These are phyloP conservation scores for Orchesella flavescens DNA, from an alignment of 2,888 invertebrate genomes.

Conservation along the genomic window DNA sequence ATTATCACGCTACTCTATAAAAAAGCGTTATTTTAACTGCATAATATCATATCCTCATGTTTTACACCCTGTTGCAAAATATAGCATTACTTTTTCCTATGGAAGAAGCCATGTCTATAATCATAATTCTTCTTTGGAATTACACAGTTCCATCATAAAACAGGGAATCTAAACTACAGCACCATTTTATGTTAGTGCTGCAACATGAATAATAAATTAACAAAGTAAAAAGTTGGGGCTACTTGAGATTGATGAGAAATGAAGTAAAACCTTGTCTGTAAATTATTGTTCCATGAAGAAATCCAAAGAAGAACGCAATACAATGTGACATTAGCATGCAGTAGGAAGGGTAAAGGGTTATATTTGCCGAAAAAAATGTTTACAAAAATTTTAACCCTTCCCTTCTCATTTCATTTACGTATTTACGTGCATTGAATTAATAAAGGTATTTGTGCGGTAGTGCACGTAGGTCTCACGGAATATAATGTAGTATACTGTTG, in stretches of 20 bases:
- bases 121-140: no score
- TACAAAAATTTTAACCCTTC: background rate
- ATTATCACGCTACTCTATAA: no score
- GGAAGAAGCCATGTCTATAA: no score
- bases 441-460: background rate
- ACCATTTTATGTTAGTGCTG: no score
- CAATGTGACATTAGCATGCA: background rate
- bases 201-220: no score
- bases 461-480: background rate
- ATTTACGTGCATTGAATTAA: background rate
- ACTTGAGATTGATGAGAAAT: background rate
- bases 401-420: conserved; percentile 2
- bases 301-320: background rate
- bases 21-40: no score
- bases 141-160: no score
- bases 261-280: background rate
- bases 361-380: background rate
- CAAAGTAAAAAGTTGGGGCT: background rate
- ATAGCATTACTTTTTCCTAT: no score
- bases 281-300: background rate
- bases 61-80: no score
- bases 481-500: background rate
- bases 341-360: conserved; percentile 7
- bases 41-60: no score
- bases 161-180: no score